phyloP scores from a whole-genome alignment of 2,113 vertebrate species.

The Mellivora capensis region DNA sequence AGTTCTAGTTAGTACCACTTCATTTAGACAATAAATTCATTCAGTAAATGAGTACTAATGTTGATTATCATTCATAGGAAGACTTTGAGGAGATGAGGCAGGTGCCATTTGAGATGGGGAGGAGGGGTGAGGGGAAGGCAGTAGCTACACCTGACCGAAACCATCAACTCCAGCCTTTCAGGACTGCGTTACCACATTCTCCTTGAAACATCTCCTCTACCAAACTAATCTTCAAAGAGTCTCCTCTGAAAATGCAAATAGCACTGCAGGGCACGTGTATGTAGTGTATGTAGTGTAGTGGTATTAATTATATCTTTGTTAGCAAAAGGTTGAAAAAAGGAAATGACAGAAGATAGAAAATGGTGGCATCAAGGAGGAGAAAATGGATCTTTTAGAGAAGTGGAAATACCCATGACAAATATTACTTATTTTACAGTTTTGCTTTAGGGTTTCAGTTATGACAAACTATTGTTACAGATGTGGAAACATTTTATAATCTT shows the following conservation, averaged over 20 bases:
- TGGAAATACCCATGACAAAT: background rate
- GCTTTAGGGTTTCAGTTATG: background rate
- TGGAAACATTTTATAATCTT: background rate
- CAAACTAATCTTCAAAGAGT: background rate
- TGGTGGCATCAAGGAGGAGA: background rate
- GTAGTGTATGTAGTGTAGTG: background rate
- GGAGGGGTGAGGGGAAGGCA: background rate
- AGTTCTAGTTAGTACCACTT: background rate
- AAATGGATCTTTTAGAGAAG: background rate
- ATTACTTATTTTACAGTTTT: background rate
- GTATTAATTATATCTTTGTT: background rate
- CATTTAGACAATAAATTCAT: background rate
- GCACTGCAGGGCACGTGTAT: background rate
- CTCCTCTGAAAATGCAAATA: background rate
- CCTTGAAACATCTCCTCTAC: background rate
- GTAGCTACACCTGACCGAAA: background rate
- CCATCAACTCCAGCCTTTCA: background rate
- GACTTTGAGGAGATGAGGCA: background rate
- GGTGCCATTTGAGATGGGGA: background rate
- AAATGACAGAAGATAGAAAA: background rate
- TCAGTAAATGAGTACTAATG: background rate
- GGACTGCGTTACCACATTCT: background rate
- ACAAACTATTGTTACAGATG: background rate
- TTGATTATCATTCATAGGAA: background rate
- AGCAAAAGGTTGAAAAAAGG: background rate